Evolutionary conservation across 1,140 invertebrate genomes (phyloP).

Genomic region (Trachelipus rathkii): DNA sequence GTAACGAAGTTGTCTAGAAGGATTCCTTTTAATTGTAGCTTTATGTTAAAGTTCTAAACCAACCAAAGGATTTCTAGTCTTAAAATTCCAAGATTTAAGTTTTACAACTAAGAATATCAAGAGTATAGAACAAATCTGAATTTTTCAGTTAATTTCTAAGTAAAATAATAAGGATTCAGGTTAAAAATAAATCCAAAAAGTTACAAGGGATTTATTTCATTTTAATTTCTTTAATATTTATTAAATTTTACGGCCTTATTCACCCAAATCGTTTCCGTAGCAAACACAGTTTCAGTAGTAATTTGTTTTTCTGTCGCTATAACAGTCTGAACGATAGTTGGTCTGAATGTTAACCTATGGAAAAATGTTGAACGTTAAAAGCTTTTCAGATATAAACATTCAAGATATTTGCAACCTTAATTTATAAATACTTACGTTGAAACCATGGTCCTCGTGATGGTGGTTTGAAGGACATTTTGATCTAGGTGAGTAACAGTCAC

Average conservation of each 20-base stretch:
- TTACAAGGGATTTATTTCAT: too few species aligned
- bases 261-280: background rate
- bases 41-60: too few species aligned
- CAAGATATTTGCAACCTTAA: background rate
- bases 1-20: too few species aligned
- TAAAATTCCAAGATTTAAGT: too few species aligned
- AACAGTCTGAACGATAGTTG: background rate
- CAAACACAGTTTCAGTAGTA: background rate
- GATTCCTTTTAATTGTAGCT: too few species aligned
- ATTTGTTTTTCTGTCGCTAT: background rate
- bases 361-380: background rate
- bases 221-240: too few species aligned
- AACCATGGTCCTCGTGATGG: constrained; percentile 9
- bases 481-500: constrained; percentile 21
- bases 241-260: background rate
- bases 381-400: background rate
- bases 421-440: constrained; percentile 19
- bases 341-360: background rate
- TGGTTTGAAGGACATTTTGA: constrained; percentile 22
- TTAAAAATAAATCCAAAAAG: too few species aligned
- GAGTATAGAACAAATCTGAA: too few species aligned
- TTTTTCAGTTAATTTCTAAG: too few species aligned
- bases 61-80: too few species aligned
- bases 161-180: too few species aligned
- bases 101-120: too few species aligned